Percentiles rank a stretch among this genome's conserved stretches.
These are phyloP conservation scores for Centroberyx gerrardi DNA, from an alignment of 2,797 vertebrate species.

Conservation along the genomic window DNA sequence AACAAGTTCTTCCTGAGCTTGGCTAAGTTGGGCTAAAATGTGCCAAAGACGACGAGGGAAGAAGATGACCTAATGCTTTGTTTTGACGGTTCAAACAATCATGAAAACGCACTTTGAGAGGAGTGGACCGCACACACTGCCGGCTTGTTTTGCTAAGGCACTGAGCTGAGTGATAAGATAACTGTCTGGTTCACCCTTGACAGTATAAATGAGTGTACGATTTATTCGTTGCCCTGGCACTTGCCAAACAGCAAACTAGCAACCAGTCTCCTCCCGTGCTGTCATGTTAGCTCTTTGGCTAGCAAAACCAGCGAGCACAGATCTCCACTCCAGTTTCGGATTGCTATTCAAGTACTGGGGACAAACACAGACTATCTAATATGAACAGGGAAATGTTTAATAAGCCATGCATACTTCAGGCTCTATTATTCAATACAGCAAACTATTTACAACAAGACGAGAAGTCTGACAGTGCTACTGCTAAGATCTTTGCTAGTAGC, in stretches of 20 bases:
- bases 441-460: background rate
- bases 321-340: background rate
- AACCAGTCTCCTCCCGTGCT: constrained; percentile 17
- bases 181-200: background rate
- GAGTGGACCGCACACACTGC: background rate
- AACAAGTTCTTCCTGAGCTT: background rate
- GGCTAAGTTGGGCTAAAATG: background rate
- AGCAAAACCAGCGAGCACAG: background rate
- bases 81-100: background rate
- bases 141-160: no score
- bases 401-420: background rate
- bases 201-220: background rate
- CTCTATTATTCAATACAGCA: background rate
- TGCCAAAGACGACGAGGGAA: background rate
- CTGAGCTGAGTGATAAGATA: no score
- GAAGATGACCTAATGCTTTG: background rate
- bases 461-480: background rate
- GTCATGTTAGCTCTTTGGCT: constrained; percentile 16
- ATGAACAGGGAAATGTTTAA: background rate
- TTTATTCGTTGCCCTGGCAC: background rate
- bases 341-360: background rate
- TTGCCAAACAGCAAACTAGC: background rate
- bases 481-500: constrained; percentile 36
- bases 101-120: background rate
- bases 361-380: background rate